Base-by-base conservation (phyloP, 2,113 vertebrate genomes). In the Corythaeola cristata region DNA sequence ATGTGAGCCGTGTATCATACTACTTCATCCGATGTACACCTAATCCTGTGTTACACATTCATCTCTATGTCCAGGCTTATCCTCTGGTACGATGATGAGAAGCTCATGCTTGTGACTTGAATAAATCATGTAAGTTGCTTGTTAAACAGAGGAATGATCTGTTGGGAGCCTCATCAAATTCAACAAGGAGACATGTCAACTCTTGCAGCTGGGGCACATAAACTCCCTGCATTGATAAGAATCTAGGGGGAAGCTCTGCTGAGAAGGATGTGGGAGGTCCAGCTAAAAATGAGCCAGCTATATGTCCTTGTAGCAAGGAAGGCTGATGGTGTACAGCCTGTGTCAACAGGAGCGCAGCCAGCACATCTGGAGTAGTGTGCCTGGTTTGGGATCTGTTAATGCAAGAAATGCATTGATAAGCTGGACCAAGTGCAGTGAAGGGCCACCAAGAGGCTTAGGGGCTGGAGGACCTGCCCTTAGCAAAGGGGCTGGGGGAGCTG, bases 41-140 rank as follows among this genome's bases (percentile, higher is more conserved):
- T 96, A 95, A 96, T 95, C 89, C 96, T 58, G 58, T 32, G 78
- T 94, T 96, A 26, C 81, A 79, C 87, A 76, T 95, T 94, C 84
- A 96, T 0, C 66, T 91, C 71, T 64, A 11, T 91, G 91, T 96
- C 77, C 78, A 76, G 89, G 91, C 68, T 95, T 95, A 91, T 88
- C 81, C 53, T 94, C 81, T 94, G 89, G 90, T 96, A 33, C 23
- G 89, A 37, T 94, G 91, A 93, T 89, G 93, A 94, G 89, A 76
- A 93, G 77, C 91, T 92, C 81, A 53, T 82, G 89, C 85, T 69
- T 94, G 84, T 96, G 91, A 82, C 89, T 88, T 89, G 93, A 95
- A 95, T 96, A 89, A 94, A 85, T 89, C 87, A 58, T 68, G 13
- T 11, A 86, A 96, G 76, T 73, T 95, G 63, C 86, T 84, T 90